Evolutionary conservation across 2,888 invertebrate genomes (phyloP).

Genomic region (Cosmopolites sordidus): DNA sequence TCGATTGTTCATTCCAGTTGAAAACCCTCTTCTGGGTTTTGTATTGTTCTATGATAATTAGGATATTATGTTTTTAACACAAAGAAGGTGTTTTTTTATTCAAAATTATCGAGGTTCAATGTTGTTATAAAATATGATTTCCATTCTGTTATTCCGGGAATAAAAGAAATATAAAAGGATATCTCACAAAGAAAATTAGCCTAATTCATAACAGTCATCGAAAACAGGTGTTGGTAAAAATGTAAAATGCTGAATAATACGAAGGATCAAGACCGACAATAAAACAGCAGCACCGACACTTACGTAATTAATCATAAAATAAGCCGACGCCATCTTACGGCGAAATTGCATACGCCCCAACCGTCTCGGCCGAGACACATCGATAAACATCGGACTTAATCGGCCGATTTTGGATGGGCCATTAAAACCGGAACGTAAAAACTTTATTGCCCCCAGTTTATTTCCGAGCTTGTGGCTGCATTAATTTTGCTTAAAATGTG

Average conservation of each 20-base stretch:
- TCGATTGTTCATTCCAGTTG: no score
- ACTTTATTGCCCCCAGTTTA: conserved; percentile 8
- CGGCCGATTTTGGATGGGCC: conserved; percentile 8
- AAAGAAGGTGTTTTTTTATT: no score
- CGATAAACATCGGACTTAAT: conserved; percentile 8
- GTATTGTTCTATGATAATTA: no score
- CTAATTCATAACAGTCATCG: no score
- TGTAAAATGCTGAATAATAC: conserved; percentile 7
- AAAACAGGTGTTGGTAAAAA: background rate
- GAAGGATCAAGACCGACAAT: conserved; percentile 8
- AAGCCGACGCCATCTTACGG: conserved; percentile 1
- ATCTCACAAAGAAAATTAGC: no score
- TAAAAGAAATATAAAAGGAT: no score
- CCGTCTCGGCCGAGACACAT: conserved; percentile 6
- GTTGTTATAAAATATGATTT: no score
- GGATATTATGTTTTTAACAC: no score
- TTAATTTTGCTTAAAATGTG: conserved; percentile 1
- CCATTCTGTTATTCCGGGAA: no score
- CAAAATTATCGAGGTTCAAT: no score
- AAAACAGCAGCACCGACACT: conserved; percentile 15
- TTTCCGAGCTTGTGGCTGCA: background rate
- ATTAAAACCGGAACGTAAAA: conserved; percentile 8
- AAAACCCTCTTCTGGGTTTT: no score
- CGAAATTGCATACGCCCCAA: conserved; percentile 7
- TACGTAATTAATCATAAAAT: conserved; percentile 17